phyloP scores from a whole-genome alignment of 1,140 invertebrate genomes.

The Euglossa dilemma region DNA sequence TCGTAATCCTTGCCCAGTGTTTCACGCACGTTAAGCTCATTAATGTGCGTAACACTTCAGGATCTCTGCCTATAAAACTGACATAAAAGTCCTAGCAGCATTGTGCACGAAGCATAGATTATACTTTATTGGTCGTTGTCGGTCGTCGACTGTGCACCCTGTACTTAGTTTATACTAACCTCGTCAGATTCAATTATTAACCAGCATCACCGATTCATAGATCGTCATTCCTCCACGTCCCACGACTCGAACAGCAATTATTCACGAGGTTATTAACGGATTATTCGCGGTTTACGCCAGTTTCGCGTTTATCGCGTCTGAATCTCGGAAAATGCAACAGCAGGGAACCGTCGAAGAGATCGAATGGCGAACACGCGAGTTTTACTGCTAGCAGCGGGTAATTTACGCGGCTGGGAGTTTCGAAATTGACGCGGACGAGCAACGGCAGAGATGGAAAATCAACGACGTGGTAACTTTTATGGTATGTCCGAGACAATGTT shows the following conservation, averaged over 20 bases:
- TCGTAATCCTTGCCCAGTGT: no score
- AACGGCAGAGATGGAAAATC: slow-evolving; percentile 17
- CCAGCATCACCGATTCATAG: slow-evolving; percentile 12
- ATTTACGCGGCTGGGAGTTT: slow-evolving; percentile 33
- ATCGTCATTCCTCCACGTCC: slow-evolving; percentile 14
- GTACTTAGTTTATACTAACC: slow-evolving; percentile 4
- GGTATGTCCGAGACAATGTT: slow-evolving; percentile 14
- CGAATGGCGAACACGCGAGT: slow-evolving; percentile 29
- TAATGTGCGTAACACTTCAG: not conserved
- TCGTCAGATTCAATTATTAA: slow-evolving; percentile 52
- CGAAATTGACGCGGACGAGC: slow-evolving; percentile 17
- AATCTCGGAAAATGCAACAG: slow-evolving; percentile 53
- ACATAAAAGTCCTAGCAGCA: slow-evolving; percentile 6
- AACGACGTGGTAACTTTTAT: slow-evolving; percentile 35
- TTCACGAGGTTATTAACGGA: slow-evolving; percentile 64
- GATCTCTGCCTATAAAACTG: not conserved
- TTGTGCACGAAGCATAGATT: slow-evolving; percentile 14
- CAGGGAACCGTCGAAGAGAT: not conserved
- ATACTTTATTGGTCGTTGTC: slow-evolving; percentile 42
- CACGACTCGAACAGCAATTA: slow-evolving; percentile 57
- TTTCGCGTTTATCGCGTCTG: slow-evolving; percentile 34
- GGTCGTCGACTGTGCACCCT: not conserved
- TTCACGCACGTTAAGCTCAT: no score
- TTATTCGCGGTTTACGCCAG: slow-evolving; percentile 48
- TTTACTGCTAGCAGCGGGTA: slow-evolving; percentile 16